A percentile compares a stretch with the other conserved stretches of the same genome.
These are phyloP conservation scores for Cotesia vestalis DNA, from an alignment of 1,140 invertebrate genomes.

Conservation along the genomic window DNA sequence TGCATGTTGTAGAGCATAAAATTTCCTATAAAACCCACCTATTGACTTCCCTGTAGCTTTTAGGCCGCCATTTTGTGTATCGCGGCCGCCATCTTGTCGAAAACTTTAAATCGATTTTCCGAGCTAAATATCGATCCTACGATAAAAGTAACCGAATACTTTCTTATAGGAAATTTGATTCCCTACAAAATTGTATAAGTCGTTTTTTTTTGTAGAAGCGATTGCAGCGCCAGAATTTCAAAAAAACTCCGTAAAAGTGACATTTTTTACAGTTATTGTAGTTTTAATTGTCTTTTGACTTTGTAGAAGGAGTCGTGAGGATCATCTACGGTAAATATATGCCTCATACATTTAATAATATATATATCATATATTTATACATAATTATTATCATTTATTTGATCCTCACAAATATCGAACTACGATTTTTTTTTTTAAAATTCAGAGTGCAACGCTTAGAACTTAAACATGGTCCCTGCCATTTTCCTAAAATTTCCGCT, in stretches of 20 bases:
- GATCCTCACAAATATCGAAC: slow-evolving; percentile 4
- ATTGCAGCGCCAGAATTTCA: neutral
- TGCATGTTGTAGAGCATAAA: too few species aligned
- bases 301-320: slow-evolving; percentile 20
- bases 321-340: neutral
- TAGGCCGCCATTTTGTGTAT: neutral
- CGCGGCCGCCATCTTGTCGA: too few species aligned
- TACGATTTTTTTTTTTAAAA: slow-evolving; percentile 29
- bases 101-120: neutral
- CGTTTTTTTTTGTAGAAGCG: too few species aligned
- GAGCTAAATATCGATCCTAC: too few species aligned
- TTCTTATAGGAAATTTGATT: too few species aligned
- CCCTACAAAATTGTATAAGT: too few species aligned
- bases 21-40: too few species aligned
- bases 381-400: neutral
- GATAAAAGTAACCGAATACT: too few species aligned
- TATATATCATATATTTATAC: too few species aligned
- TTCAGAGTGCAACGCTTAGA: too few species aligned
- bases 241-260: neutral
- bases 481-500: too few species aligned
- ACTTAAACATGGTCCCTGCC: too few species aligned
- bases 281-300: slow-evolving; percentile 27
- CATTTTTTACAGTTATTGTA: neutral
- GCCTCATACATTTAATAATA: neutral
- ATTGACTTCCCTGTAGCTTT: neutral